Conservation (phyloP, 2,797 vertebrate genomes). For the Takifugu ocellatus region DNA sequence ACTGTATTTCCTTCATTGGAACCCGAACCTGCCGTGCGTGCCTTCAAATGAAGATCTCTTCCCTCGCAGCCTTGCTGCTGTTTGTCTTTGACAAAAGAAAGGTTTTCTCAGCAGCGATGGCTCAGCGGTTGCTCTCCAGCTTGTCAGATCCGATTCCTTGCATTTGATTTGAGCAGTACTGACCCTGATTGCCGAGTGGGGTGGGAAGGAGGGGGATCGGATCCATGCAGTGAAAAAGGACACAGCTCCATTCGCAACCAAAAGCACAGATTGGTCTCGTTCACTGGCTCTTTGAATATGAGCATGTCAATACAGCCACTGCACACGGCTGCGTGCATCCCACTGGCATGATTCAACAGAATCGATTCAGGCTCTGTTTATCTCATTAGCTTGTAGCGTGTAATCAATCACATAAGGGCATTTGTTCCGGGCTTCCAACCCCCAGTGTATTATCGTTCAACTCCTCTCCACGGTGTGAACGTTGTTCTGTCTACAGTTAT, state of each 20-base stretch:
- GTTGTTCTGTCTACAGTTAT: slow-evolving; percentile 53
- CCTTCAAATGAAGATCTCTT: slow-evolving; percentile 3
- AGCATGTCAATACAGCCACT: slow-evolving; percentile 62
- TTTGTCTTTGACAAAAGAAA: slow-evolving; percentile 41
- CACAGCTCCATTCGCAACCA: slow-evolving; percentile 34
- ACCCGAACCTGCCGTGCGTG: too few species aligned
- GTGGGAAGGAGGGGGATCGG: slow-evolving; percentile 29
- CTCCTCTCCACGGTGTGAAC: slow-evolving; percentile 36
- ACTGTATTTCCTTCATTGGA: too few species aligned
- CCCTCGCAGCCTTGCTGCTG: slow-evolving; percentile 22
- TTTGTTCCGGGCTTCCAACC: slow-evolving; percentile 63
- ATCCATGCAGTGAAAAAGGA: slow-evolving; percentile 38
- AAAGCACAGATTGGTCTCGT: slow-evolving; percentile 45
- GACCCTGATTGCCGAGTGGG: slow-evolving; percentile 50
- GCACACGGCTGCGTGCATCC: slow-evolving; percentile 62
- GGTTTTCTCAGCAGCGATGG: slow-evolving; percentile 42
- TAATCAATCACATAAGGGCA: slow-evolving; percentile 76
- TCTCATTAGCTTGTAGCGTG: slow-evolving; percentile 75
- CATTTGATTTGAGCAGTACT: slow-evolving; percentile 50
- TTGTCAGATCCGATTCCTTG: slow-evolving; percentile 47
- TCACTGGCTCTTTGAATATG: slow-evolving; percentile 46
- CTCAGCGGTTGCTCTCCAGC: slow-evolving; percentile 32
- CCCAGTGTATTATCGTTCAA: slow-evolving; percentile 46
- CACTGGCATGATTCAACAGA: slow-evolving; percentile 65
- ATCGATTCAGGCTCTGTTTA: slow-evolving; percentile 76